Evolutionary conservation across 1,140 invertebrate genomes (phyloP).

Genomic region (Brachionus angularis): DNA sequence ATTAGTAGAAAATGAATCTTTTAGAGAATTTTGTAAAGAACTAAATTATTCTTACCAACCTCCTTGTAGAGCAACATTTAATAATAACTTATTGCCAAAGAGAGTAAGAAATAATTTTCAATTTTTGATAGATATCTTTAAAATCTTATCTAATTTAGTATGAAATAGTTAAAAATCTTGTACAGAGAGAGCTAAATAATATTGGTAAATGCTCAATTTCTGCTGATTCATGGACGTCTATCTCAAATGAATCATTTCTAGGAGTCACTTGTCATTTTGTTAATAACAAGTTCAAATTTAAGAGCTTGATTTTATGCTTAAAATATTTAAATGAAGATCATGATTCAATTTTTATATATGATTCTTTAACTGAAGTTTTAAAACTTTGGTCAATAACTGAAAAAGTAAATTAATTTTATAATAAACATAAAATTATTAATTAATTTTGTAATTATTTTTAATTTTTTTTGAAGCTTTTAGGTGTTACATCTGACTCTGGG

Average conservation of each 20-base stretch:
- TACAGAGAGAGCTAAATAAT: background rate
- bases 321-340: slow-evolving; percentile 14
- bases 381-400: background rate
- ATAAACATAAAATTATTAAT: background rate
- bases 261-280: slow-evolving; percentile 15
- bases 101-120: background rate
- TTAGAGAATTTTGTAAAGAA: slow-evolving; percentile 13
- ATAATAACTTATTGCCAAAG: slow-evolving; percentile 5
- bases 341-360: slow-evolving; percentile 20
- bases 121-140: background rate
- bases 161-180: slow-evolving; percentile 1
- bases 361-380: slow-evolving; percentile 8
- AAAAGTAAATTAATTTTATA: slow-evolving; percentile 29
- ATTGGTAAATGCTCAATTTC: slow-evolving; percentile 3
- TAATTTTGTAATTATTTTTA: background rate
- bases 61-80: background rate
- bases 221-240: background rate
- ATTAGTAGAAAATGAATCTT: background rate
- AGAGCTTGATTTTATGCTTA: background rate
- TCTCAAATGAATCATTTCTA: slow-evolving; percentile 24
- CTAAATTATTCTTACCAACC: background rate
- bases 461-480: background rate
- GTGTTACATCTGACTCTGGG: slow-evolving; percentile 19
- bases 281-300: slow-evolving; percentile 3
- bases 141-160: background rate